Evolutionary conservation across 2,113 vertebrate species (phyloP), one percentile per base, ranked within the genome.

Genomic region (Marcusenius ussheri): DNA sequence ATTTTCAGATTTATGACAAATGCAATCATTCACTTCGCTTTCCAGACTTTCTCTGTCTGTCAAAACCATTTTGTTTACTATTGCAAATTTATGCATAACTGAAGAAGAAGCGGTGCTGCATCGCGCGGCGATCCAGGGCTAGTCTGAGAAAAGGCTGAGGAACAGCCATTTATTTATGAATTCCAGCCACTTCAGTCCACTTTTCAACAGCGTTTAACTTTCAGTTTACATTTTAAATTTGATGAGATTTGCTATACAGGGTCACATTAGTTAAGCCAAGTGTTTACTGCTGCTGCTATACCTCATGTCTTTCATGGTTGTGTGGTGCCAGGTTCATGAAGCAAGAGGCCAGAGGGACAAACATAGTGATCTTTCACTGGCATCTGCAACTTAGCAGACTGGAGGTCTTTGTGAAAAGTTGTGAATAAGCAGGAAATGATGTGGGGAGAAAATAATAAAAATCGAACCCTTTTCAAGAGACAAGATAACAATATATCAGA

Each of bases 1-100:
- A 27, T 86, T 49, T 86, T 86, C 83, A 84, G 83, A 84, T 84
- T 46, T n/a, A 86, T 47, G 83, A 49, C 47, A 86, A 47, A 86
- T 49, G 42, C 45, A 86, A 86, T 86, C 45, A 86, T 86, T 19
- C 42, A 47, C 35, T 86, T 86, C 9, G 8, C 83, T 47, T n/a
- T 47, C 42, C 83, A 45, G 83, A 27, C 83, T 86, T n/a, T 24
- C 42, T 46, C 19, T 84, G 45, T 50, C 45, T 47, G 47, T 86
- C 83, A 86, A 47, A 86, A 49, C 21, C 83, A 49, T 9, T 86
- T 50, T 47, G 24, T 46, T 86, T 86, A 86, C 49, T 86, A 46
- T 27, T 86, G 83, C 45, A 84, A 84, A 84, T 84, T 47, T 47
- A 47, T 86, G n/a, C 83, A 50, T 27, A 86, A 15, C 45, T 49